Percentiles rank a stretch among this genome's conserved stretches.
These are phyloP conservation scores for Trissolcus japonicus DNA, from an alignment of 2,888 invertebrate species.

Conservation along the genomic window DNA sequence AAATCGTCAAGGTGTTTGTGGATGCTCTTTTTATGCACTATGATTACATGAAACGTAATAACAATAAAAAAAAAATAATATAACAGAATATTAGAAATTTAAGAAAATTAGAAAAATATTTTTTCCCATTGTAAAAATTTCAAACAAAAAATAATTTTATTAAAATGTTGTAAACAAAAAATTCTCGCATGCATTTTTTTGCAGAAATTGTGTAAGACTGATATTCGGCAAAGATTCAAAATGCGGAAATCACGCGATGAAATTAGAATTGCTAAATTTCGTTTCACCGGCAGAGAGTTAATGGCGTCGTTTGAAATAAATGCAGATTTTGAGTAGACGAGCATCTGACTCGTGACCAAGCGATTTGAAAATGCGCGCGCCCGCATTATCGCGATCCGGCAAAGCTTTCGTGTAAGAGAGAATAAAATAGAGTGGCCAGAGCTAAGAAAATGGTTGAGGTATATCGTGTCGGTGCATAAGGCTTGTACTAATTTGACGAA, in stretches of 20 bases:
- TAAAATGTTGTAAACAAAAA: too few species aligned
- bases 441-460: constrained; percentile 27
- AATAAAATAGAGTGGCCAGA: constrained; percentile 2
- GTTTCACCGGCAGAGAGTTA: constrained; percentile 12
- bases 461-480: constrained; percentile 38
- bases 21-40: background rate
- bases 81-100: too few species aligned
- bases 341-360: constrained; percentile 35
- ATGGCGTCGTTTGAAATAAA: constrained; percentile 22
- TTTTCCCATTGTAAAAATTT: too few species aligned
- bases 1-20: background rate
- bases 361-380: constrained; percentile 46
- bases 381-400: constrained; percentile 45
- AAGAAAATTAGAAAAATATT: too few species aligned
- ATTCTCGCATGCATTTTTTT: too few species aligned
- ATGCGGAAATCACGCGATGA: background rate
- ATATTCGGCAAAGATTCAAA: too few species aligned
- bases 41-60: too few species aligned
- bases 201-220: too few species aligned
- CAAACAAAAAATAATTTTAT: too few species aligned
- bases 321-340: constrained; percentile 18
- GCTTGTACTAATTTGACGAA: constrained; percentile 60
- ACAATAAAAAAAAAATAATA: too few species aligned
- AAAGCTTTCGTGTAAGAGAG: constrained; percentile 29
- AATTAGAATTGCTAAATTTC: constrained; percentile 27